These are phyloP conservation scores for Helleia helle DNA, from an alignment of 2,888 invertebrate species.

Conservation along the genomic window DNA sequence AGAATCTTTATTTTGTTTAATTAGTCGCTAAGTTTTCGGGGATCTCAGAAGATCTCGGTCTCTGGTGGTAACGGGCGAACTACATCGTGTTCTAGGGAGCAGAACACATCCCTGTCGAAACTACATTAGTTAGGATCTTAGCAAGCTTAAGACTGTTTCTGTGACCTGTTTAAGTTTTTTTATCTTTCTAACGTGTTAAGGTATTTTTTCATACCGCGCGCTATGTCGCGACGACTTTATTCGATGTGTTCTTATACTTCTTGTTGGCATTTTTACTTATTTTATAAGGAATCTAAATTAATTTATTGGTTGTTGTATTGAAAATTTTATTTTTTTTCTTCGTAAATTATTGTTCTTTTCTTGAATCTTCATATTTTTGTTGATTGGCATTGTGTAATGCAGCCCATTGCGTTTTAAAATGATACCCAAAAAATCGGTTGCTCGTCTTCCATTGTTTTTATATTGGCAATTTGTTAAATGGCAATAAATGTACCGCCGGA, in stretches of 20 bases:
- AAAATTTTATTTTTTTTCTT: slow-evolving; percentile 43
- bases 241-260: slow-evolving; percentile 72
- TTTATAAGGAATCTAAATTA: slow-evolving; percentile 73
- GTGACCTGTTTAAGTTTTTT: slow-evolving; percentile 73
- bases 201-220: slow-evolving; percentile 35
- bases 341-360: slow-evolving; percentile 65
- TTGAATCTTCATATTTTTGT: slow-evolving; percentile 49
- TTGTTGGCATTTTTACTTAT: slow-evolving; percentile 74
- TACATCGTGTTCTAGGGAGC: slow-evolving; percentile 69
- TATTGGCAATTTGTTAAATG: slow-evolving; percentile 18
- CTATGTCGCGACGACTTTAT: slow-evolving; percentile 41
- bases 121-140: slow-evolving; percentile 70
- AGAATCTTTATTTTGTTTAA: slow-evolving; percentile 47
- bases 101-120: slow-evolving; percentile 71
- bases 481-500: slow-evolving; percentile 11
- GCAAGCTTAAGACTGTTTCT: slow-evolving; percentile 74
- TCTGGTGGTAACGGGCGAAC: slow-evolving; percentile 45
- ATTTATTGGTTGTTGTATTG: slow-evolving; percentile 74
- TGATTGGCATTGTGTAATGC: slow-evolving; percentile 61
- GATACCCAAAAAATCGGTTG: slow-evolving; percentile 47
- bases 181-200: slow-evolving; percentile 65
- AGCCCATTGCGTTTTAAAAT: slow-evolving; percentile 47
- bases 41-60: slow-evolving; percentile 47
- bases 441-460: slow-evolving; percentile 46
- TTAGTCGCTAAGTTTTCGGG: slow-evolving; percentile 53